Evolutionary conservation across 2,113 vertebrate genomes (phyloP).

Genomic region (Daphoenositta chrysoptera): DNA sequence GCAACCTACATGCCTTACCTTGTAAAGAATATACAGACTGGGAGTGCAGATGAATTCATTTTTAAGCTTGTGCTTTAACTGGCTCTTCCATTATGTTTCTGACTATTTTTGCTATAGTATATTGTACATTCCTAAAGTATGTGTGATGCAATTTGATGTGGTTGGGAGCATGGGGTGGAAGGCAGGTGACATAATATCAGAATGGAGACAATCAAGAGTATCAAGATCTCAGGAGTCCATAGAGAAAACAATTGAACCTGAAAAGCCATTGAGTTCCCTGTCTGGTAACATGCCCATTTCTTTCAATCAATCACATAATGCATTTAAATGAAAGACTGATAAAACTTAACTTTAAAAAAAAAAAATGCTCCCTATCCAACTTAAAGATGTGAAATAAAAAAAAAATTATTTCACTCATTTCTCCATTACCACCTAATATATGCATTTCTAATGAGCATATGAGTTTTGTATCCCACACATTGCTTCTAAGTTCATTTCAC

Average conservation of each 20-base stretch:
- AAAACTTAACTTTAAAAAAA: background rate
- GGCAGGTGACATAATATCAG: background rate
- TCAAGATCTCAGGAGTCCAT: background rate
- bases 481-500: background rate
- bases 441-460: background rate
- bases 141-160: background rate
- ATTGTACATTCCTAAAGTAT: background rate
- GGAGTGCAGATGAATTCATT: background rate
- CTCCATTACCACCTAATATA: background rate
- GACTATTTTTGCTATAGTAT: background rate
- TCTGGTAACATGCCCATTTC: background rate
- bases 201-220: background rate
- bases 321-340: background rate
- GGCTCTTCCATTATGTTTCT: background rate
- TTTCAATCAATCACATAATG: background rate
- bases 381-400: background rate
- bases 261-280: background rate
- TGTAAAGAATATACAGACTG: background rate
- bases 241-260: background rate
- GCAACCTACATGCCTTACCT: background rate
- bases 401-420: background rate
- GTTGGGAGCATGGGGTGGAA: rapidly evolving
- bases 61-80: background rate
- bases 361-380: background rate
- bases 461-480: background rate